Base-by-base conservation (phyloP, 1,140 invertebrate species). In the Coelopa frigida region DNA sequence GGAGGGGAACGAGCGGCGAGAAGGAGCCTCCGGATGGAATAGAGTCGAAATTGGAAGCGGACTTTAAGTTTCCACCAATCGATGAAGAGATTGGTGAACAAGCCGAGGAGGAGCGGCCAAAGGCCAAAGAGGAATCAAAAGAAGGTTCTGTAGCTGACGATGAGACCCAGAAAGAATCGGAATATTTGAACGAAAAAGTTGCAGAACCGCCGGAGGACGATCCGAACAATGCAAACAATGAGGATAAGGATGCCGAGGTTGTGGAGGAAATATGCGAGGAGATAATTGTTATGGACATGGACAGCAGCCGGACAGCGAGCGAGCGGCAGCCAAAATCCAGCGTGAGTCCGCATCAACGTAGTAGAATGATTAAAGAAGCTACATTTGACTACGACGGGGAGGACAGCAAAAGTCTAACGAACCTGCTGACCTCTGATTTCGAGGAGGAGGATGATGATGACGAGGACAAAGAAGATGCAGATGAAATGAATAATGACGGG, bases 21-120 rank as follows among this genome's bases (percentile, higher is more conserved):
- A 87, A 91, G 55, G 35, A 62, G 10, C 11, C 59, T 21, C 41
- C 50, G 24, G 89, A 93, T 58, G 86, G 90, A 52, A 77, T 80
- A 23, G 80, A 78, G 26, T 77, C 59, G 0, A 61, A 58, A 26
- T 45, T 64, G 2, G 57, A 56, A 39, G 15, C 43, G 4, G 32
- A 53, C 4, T 31, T 20, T 1, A 43, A 43, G 22, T 40, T 38
- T 3, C 42, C 46, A 35, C 14, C 14, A 2, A 15, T 8, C 23
- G 48, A 43, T 14, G 40, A 48, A 22, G 42, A 39, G 46, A 26
- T 21, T 22, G 18, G 2, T 3, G 8, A 43, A 4, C 31, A 43
- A 27, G n/a, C 5, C n/a, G 46, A 41, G 18, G 14, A 10, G 7
- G 17, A 26, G 21, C 27, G 27, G 7, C n/a, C 6, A 3, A 39